Evolutionary conservation across 2,888 invertebrate species (phyloP), one percentile per base, ranked within the genome.

Genomic region (Drosophila prostipennis): DNA sequence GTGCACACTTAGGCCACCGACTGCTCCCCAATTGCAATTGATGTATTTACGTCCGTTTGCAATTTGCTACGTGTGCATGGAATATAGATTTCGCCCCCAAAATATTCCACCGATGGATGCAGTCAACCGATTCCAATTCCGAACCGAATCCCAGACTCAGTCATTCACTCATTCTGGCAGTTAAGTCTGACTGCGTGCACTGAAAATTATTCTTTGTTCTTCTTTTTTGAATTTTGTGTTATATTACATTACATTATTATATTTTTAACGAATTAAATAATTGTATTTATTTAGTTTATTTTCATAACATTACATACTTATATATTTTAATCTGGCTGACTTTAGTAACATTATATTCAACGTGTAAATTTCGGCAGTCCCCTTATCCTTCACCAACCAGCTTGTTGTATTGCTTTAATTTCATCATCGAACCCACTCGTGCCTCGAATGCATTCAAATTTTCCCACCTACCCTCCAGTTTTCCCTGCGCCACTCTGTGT

Each of bases 41-140:
- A 84, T 87, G 88, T 78, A 78, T 84, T 85, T 82, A 82, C 86
- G 82, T 84, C 84, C 88, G 88, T 74, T 87, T 82, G 88, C 77
- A 80, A 84, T 84, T 87, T 84, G 78, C 86, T 76, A 84, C 82
- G 84, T 82, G 82, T 64, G 81, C 77, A 73, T 69, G 78, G 78
- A 53, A 65, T 65, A 83, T 75, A 84, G 78, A 77, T 87, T 80
- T 74, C 61, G 32, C 26, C 68, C 68, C 54, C 68, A 63, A 78
- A 74, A 75, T 68, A 67, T 70, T 52, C 60, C 79, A 71, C 76
- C 64, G 54, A 69, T 79, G 76, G 74, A 67, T 69, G 63, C 71
- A 86, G 67, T 73, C 72, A 79, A 63, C 74, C 73, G 73, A 51
- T 37, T 49, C 14, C 56, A 45, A 67, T 64, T 72, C 71, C 60